phyloP scores from a whole-genome alignment of 2,888 invertebrate species.

The Macrosoma leucophasiata region DNA sequence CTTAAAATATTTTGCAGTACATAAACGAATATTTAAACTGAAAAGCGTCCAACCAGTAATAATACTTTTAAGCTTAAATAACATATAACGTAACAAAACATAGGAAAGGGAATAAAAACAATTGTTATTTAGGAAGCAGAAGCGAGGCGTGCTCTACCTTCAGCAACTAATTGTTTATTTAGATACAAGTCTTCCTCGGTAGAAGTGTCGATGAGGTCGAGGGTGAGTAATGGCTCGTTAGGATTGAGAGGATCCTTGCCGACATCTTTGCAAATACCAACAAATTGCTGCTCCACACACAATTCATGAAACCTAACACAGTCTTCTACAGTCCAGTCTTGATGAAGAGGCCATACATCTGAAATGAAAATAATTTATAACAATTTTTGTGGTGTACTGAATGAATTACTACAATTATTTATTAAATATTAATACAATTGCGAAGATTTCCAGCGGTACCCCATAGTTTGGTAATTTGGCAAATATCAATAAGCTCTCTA shows the following conservation, averaged over 20 bases:
- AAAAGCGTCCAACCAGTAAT: no score
- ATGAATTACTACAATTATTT: no score
- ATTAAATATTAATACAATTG: no score
- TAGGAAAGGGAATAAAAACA: slow-evolving; percentile 11
- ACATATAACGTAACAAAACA: not conserved
- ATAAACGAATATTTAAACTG: no score
- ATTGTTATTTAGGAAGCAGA: slow-evolving; percentile 34
- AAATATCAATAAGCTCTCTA: no score
- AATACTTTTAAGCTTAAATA: not conserved
- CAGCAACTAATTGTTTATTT: slow-evolving; percentile 78
- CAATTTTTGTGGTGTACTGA: no score
- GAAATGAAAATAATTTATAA: slow-evolving; percentile 32
- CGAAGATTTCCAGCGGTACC: no score
- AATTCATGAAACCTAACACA: slow-evolving; percentile 83
- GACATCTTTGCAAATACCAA: slow-evolving; percentile 79
- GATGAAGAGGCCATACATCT: slow-evolving; percentile 73
- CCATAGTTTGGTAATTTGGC: no score
- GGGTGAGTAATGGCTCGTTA: slow-evolving; percentile 77
- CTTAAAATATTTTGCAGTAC: no score
- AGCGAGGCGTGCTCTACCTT: slow-evolving; percentile 73
- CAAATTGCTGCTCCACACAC: slow-evolving; percentile 81
- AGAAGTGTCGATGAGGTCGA: slow-evolving; percentile 83
- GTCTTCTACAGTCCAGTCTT: slow-evolving; percentile 84
- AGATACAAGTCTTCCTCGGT: slow-evolving; percentile 80
- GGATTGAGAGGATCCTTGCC: slow-evolving; percentile 77